Base-by-base conservation (phyloP, 1,140 invertebrate genomes). In the Forficula auricularia region DNA sequence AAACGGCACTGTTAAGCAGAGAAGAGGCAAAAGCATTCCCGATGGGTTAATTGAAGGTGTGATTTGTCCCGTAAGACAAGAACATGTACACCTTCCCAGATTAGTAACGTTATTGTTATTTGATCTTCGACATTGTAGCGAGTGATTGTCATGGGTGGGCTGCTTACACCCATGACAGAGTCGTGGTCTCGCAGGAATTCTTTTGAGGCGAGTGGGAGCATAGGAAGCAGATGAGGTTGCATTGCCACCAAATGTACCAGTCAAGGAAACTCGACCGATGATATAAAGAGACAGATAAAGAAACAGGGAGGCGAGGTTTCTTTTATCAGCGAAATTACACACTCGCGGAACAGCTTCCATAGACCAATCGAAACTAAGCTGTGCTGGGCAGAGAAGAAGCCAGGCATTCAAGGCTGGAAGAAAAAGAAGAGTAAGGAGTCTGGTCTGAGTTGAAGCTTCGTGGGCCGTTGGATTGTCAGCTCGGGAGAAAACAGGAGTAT, bases 361-460 rank as follows among this genome's bases (percentile, higher is more conserved):
- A 3, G 86, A 88, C 89, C 89, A 95, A 57, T 95, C 89, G 58
- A 91, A 94, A 57, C 86, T 89, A 19, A 95, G 63, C 36, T 74
- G 73, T 48, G 72, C 72, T 7, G 89, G 89, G 52, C 73, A 85
- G 2, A 91, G 55, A 19, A 95, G 60, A 50, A 95, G 71, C 54
- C 73, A 70, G 46, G 85, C 75, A 60, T 91, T 92, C 49, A 89
- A 81, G 3, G 79, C 76, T 2, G 88, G 88, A 37, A 95, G 70
- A 57, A 88, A 91, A 43, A 76, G 63, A 60, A 92, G 92, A 7
- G 88, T 95, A 40, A 89, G 68, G 15, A 79, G 63, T 35, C 84
- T 67, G 13, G 79, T 79, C 40, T 80, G 59, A 13, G 73, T 57
- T 2, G 74, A 77, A 3, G 75, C 69, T 40, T 80, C 75, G 47